Evolutionary conservation across 2,888 invertebrate genomes (phyloP).

Genomic region (Netelia fuscicornis): DNA sequence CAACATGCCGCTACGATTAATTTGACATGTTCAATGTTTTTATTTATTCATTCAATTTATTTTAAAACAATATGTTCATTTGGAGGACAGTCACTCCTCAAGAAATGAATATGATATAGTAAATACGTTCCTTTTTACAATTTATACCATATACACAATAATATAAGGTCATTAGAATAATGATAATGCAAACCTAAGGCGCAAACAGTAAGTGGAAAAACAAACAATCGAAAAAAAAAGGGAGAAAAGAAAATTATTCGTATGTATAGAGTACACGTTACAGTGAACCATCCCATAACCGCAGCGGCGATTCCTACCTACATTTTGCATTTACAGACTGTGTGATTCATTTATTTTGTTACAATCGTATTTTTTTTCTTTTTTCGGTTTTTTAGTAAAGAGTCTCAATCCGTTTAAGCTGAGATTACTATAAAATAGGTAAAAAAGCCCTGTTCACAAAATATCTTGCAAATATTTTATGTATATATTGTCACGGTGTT

Average conservation of each 20-base stretch:
- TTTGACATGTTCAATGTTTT: constrained; percentile 78
- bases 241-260: constrained; percentile 50
- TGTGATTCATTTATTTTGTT: constrained; percentile 61
- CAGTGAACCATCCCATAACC: constrained; percentile 74
- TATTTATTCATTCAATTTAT: constrained; percentile 81
- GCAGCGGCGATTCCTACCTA: constrained; percentile 74
- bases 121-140: constrained; percentile 81
- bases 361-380: constrained; percentile 61
- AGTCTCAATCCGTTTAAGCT: constrained; percentile 77
- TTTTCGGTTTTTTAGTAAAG: constrained; percentile 68
- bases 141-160: constrained; percentile 81
- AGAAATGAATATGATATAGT: constrained; percentile 81
- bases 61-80: constrained; percentile 81
- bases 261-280: constrained; percentile 76
- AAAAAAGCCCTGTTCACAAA: constrained; percentile 81
- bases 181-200: constrained; percentile 77
- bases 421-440: constrained; percentile 81
- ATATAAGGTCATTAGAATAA: constrained; percentile 73
- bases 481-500: constrained; percentile 80
- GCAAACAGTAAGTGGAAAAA: constrained; percentile 76
- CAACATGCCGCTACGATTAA: constrained; percentile 8
- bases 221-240: constrained; percentile 42
- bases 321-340: constrained; percentile 77
- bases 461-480: constrained; percentile 79
- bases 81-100: constrained; percentile 76